These are phyloP conservation scores for Aegithalos caudatus DNA, from an alignment of 2,113 vertebrate species.

Conservation along the genomic window DNA sequence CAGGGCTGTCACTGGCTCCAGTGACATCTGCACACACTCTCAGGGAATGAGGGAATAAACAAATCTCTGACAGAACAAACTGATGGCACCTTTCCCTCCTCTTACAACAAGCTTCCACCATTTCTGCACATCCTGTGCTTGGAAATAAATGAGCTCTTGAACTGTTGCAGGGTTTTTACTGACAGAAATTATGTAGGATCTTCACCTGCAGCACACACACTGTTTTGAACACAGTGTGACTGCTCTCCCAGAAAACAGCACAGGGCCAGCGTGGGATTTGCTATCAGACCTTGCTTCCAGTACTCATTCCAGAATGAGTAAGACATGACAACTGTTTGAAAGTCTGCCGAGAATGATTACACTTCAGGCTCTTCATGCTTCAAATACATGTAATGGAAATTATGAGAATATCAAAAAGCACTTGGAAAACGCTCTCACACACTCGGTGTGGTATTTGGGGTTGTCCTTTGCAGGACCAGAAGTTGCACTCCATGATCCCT, in stretches of 20 bases:
- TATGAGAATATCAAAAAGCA: not conserved
- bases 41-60: not conserved
- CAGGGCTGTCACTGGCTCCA: not conserved
- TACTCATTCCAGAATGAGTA: not conserved
- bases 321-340: not conserved
- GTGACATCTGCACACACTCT: not conserved
- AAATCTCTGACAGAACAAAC: not conserved
- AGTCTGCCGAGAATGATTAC: not conserved
- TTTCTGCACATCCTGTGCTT: not conserved
- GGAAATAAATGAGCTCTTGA: not conserved
- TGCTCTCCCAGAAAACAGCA: not conserved
- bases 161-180: not conserved
- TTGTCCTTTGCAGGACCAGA: not conserved
- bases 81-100: not conserved
- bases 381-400: not conserved
- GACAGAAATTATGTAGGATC: not conserved
- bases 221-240: not conserved
- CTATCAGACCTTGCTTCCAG: not conserved
- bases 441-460: not conserved
- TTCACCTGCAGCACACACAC: not conserved
- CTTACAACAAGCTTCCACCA: not conserved
- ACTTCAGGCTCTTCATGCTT: not conserved
- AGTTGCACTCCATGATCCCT: not conserved
- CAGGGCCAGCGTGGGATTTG: not conserved
- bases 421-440: not conserved